These are phyloP conservation scores for Glaucidium brasilianum DNA, from an alignment of 2,113 vertebrate genomes.

Conservation along the genomic window DNA sequence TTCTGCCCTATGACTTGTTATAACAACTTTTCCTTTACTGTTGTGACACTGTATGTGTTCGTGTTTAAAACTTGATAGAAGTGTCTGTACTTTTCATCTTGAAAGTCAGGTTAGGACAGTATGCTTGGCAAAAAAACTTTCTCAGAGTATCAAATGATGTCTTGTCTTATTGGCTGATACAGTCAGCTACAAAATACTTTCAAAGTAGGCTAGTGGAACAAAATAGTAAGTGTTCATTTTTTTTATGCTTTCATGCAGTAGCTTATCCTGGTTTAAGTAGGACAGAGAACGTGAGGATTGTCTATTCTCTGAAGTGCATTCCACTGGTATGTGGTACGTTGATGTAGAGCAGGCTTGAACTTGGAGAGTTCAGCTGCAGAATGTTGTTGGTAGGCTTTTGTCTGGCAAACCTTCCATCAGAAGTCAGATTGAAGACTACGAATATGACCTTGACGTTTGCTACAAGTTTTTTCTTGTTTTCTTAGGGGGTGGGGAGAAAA, in stretches of 20 bases:
- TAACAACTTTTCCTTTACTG: background rate
- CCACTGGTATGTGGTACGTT: background rate
- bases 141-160: background rate
- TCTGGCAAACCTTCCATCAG: background rate
- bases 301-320: slow-evolving; percentile 11
- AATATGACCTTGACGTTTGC: background rate
- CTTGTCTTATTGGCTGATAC: background rate
- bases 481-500: background rate
- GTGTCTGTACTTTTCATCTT: background rate
- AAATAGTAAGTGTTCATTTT: slow-evolving; percentile 7
- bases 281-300: background rate
- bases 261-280: slow-evolving; percentile 1
- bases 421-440: background rate
- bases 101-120: background rate
- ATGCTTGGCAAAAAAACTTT: background rate
- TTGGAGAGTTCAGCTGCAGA: slow-evolving; percentile 6
- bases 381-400: background rate
- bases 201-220: slow-evolving; percentile 16
- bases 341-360: slow-evolving; percentile 32
- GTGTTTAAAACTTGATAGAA: background rate
- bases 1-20: background rate
- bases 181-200: background rate
- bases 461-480: slow-evolving; percentile 24
- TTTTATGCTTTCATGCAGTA: background rate
- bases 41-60: background rate